phyloP scores from a whole-genome alignment of 2,888 invertebrate species.

The Drosophila monieri region DNA sequence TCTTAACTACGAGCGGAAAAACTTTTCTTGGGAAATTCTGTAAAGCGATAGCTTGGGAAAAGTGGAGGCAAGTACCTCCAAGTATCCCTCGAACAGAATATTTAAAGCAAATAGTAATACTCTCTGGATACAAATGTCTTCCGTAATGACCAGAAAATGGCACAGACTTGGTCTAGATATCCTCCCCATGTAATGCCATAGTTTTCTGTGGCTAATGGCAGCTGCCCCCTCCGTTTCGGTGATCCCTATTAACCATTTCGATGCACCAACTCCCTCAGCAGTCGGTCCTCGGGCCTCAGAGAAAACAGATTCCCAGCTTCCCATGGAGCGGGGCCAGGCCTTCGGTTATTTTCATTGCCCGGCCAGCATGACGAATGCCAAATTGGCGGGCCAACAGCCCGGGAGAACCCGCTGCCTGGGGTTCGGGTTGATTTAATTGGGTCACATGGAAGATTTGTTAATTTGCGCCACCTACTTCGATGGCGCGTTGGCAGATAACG shows the following conservation, averaged over 20 bases:
- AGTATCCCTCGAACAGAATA: background rate
- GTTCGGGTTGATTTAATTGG: constrained; percentile 73
- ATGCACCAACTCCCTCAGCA: constrained; percentile 36
- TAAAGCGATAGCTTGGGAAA: constrained; percentile 20
- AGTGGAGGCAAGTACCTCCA: background rate
- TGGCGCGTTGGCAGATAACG: constrained; percentile 67
- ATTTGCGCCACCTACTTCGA: constrained; percentile 79
- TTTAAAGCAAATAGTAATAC: background rate
- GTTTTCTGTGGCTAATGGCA: constrained; percentile 17
- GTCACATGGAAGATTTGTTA: constrained; percentile 79
- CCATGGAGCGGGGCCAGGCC: constrained; percentile 42
- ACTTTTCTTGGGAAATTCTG: constrained; percentile 10
- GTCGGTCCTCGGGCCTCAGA: constrained; percentile 2
- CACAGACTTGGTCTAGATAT: constrained; percentile 3
- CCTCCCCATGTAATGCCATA: constrained; percentile 14
- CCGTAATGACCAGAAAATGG: background rate
- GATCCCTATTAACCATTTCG: constrained; percentile 34
- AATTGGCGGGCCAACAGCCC: constrained; percentile 58
- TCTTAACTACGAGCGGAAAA: constrained; percentile 33
- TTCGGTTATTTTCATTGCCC: constrained; percentile 60
- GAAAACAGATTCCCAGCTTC: constrained; percentile 55
- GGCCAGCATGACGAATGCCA: constrained; percentile 75
- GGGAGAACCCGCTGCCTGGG: constrained; percentile 12
- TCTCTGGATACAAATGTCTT: background rate
- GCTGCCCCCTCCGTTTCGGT: constrained; percentile 1